Percentiles rank a stretch among this genome's conserved stretches.
phyloP scores from a whole-genome alignment of 2,888 invertebrate genomes.

The Anticlea derivata region DNA sequence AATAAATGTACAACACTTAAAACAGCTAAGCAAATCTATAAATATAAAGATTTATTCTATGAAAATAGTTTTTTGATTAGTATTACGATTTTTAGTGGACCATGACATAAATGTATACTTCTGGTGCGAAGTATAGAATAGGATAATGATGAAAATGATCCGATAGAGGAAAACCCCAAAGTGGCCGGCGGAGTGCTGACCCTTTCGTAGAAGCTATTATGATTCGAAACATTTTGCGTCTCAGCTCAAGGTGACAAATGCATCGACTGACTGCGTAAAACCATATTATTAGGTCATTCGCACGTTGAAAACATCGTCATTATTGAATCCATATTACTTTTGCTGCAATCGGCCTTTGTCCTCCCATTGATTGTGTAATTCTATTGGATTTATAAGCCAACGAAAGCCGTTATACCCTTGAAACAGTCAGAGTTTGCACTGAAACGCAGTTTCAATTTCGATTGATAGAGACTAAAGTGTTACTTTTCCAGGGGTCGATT shows the following conservation, averaged over 20 bases:
- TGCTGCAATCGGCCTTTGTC: background rate
- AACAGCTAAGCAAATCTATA: too few species aligned
- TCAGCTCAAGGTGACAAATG: slow-evolving; percentile 15
- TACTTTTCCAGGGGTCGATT: background rate
- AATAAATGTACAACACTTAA: too few species aligned
- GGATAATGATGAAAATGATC: too few species aligned
- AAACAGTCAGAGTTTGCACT: background rate
- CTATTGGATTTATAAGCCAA: background rate
- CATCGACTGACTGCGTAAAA: slow-evolving; percentile 19
- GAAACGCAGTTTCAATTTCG: background rate
- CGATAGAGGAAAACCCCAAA: too few species aligned
- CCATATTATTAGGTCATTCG: slow-evolving; percentile 25
- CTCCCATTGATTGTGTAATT: slow-evolving; percentile 1
- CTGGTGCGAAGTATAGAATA: too few species aligned
- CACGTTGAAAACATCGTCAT: slow-evolving; percentile 10
- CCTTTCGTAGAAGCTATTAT: slow-evolving; percentile 6
- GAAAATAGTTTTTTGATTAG: too few species aligned
- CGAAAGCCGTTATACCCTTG: background rate
- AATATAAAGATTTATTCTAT: too few species aligned
- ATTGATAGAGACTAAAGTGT: background rate
- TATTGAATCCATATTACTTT: slow-evolving; percentile 6
- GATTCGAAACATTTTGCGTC: slow-evolving; percentile 11
- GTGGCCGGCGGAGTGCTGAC: too few species aligned
- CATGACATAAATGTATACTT: too few species aligned
- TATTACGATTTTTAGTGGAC: too few species aligned